These are phyloP conservation scores for Galerucella pusilla DNA, from an alignment of 2,888 invertebrate species.

Conservation along the genomic window DNA sequence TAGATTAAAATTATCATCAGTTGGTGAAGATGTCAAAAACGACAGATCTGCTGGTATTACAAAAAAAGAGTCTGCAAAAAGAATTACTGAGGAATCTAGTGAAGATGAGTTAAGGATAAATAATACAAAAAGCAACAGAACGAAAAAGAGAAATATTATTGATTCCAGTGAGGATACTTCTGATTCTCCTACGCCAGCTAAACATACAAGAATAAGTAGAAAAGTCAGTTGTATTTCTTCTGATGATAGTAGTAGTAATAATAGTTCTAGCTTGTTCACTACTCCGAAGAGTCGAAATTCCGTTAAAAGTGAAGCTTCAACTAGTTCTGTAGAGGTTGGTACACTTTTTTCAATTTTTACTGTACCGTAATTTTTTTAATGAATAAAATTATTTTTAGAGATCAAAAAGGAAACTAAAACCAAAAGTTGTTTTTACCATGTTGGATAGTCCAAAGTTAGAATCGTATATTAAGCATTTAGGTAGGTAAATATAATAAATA, in stretches of 20 bases:
- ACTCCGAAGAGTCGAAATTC: slow-evolving; percentile 25
- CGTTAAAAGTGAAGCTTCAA: slow-evolving; percentile 31
- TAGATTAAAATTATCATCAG: slow-evolving; percentile 8
- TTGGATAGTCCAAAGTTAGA: slow-evolving; percentile 60
- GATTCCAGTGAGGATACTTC: slow-evolving; percentile 3
- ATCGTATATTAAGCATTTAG: slow-evolving; percentile 57
- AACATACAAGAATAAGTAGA: slow-evolving; percentile 6
- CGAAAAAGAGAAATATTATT: neutral
- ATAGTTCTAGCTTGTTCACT: slow-evolving; percentile 23
- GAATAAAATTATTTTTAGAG: slow-evolving; percentile 47
- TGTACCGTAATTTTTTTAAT: no score
- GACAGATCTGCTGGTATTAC: neutral
- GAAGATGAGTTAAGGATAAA: neutral
- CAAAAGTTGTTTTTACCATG: slow-evolving; percentile 64
- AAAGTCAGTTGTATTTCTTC: neutral
- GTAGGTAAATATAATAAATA: slow-evolving; percentile 47
- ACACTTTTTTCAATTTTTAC: neutral
- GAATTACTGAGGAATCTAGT: neutral
- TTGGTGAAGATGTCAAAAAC: neutral
- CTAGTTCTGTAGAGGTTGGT: slow-evolving; percentile 42
- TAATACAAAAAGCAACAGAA: slow-evolving; percentile 1
- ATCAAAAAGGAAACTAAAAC: slow-evolving; percentile 55
- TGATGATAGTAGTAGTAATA: slow-evolving; percentile 12
- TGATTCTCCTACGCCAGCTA: slow-evolving; percentile 5
- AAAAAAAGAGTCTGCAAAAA: neutral